Conservation (phyloP, 2,797 vertebrate genomes). For the Podarcis siculus region DNA sequence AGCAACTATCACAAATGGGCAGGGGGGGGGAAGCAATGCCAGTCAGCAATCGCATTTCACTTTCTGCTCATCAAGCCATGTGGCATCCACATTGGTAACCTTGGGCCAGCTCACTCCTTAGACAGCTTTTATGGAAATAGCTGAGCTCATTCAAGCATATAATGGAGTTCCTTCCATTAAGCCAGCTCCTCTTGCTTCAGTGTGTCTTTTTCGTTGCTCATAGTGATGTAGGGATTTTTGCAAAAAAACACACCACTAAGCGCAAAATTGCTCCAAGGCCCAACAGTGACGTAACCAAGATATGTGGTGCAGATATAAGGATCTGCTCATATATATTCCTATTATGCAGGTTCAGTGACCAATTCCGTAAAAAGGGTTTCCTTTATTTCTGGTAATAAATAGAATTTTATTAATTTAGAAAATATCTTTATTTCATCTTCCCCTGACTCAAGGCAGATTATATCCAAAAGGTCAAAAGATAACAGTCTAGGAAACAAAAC, state of each 20-base stretch:
- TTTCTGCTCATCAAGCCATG: constrained; percentile 39
- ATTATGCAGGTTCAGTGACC: not conserved
- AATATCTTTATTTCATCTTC: too few species aligned
- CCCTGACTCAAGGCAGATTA: not conserved
- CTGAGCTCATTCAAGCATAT: constrained; percentile 56
- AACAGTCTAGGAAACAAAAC: not conserved
- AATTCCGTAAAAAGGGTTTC: not conserved
- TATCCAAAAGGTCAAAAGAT: not conserved
- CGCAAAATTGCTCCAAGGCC: not conserved
- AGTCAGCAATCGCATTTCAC: constrained; percentile 36
- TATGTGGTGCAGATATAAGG: not conserved
- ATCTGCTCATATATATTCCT: not conserved
- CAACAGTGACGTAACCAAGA: not conserved
- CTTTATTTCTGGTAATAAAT: not conserved
- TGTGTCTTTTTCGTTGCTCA: constrained; percentile 44
- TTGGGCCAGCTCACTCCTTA: constrained; percentile 21
- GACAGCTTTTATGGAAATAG: constrained; percentile 54
- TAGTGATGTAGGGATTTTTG: constrained; percentile 1
- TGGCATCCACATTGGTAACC: constrained; percentile 53
- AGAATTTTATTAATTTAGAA: too few species aligned
- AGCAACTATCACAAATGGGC: constrained; percentile 41
- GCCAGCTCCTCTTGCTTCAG: constrained; percentile 45
- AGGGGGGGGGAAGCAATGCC: constrained; percentile 38
- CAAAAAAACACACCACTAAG: not conserved
- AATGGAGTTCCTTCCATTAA: constrained; percentile 53